Base-by-base conservation (phyloP, 2,797 vertebrate genomes). In the Chaunax sp. region DNA sequence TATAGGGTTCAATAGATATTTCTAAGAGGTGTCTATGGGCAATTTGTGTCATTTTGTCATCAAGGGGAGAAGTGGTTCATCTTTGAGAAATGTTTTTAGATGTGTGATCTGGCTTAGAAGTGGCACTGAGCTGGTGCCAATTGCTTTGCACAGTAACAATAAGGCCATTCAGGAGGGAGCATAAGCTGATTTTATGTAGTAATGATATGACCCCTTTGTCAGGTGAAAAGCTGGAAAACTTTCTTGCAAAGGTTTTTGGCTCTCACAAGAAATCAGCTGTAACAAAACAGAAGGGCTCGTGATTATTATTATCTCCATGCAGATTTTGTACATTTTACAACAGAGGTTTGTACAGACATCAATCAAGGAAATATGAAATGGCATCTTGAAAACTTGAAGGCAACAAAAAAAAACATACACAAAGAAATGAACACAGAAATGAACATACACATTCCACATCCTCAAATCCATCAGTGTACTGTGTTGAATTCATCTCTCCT, bases 141-240 rank as follows among this genome's bases (percentile, higher is more conserved):
- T 33, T 58, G 50, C 77, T 78, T 59, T 64, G 41, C 25, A 45
- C 28, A 37, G 51, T 45, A 80, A 78, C 65, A 78, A 72, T 53
- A 50, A 30, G n/a, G 23, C 45, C 53, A 56, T 80, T 76, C 72
- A 78, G 30, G 35, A 51, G 28, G 22, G 23, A 51, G 23, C 44
- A 41, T 79, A 26, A 55, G 35, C 33, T 56, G 38, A 56, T 41
- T 69, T 54, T 16, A 37, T 18, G 15, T 7, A 1, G 12, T 23
- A 37, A 61, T 61, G 61, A 35, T 52, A 55, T 74, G 38, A 69
- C 30, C n/a, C 33, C 47, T 25, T 16, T 18, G 50, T 40, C 38
- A 51, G 18, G 16, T n/a, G 9, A 26, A 25, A 47, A 47, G 22
- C 22, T 47, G 45, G 22, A 16, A 14, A 14, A 25, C 22, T 47